Evolutionary conservation across 2,113 vertebrate genomes (phyloP), one percentile per base, ranked within the genome.

Genomic region (Pseudolaguvia tuberculata): DNA sequence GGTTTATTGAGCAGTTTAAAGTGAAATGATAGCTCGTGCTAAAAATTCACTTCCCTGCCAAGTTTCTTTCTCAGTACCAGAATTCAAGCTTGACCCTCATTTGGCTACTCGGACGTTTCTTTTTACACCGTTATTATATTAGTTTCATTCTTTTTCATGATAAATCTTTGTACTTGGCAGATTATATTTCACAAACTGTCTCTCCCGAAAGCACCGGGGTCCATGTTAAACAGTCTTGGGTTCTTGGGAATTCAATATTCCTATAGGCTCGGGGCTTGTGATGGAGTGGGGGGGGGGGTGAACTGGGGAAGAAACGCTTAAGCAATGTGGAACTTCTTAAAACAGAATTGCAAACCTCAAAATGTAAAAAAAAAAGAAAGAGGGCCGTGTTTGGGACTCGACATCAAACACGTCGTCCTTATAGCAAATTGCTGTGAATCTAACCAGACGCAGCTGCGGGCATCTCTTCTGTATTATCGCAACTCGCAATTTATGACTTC

Each of bases 371-470:
- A 27, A 1, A 10, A 29, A 42, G 31, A 42, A 72, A 14, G 31
- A n/a, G 31, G n/a, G 42, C 42, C 39, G 47, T 72, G 53, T 53
- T 61, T 59, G 57, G 85, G 83, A 82, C 77, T 78, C 81, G 84
- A 88, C 86, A 85, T 86, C 80, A 77, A 78, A 87, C 70, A 82
- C 59, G 61, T 88, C 82, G 73, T 81, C 74, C 85, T 88, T 80
- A 25, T 86, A 83, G 77, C 85, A 85, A 84, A 89, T 87, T 80
- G 85, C 82, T 67, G 69, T 80, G 78, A 35, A 78, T 88, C 79
- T 88, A 88, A 91, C 84, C 53, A 47, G 20, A 67, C 76, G 72
- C 88, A 90, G 88, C 89, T 90, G 89, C 66, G 67, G 39, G 75
- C 70, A 73, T 83, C 66, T 74, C 82, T 83, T 85, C 76, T 83